A percentile compares a stretch with the other conserved stretches of the same genome.
Evolutionary conservation across 2,113 vertebrate species (phyloP).

Genomic region (Rhinolophus ferrumequinum): DNA sequence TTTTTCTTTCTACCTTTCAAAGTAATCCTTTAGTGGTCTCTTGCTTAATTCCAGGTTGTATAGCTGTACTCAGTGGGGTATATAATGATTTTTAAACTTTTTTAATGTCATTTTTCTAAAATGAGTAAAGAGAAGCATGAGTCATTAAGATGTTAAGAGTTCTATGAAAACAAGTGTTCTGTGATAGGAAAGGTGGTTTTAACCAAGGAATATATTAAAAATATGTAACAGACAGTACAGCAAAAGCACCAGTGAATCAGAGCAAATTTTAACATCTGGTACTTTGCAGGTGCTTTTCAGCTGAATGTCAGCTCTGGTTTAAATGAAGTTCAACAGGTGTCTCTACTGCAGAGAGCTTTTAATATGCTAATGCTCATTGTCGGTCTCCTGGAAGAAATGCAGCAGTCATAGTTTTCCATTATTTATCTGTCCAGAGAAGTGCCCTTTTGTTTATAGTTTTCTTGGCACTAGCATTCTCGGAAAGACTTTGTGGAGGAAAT

Average conservation of each 20-base stretch:
- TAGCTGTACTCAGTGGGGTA: background rate
- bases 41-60: background rate
- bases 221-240: background rate
- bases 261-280: background rate
- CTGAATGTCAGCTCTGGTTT: slow-evolving; percentile 1
- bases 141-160: background rate
- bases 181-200: background rate
- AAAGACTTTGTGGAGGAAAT: slow-evolving; percentile 27
- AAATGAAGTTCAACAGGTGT: background rate
- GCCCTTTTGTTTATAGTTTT: background rate
- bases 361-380: background rate
- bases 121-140: background rate
- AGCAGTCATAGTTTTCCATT: background rate
- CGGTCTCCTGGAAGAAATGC: background rate
- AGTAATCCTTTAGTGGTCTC: background rate
- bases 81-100: background rate
- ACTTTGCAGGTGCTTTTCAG: background rate
- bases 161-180: background rate
- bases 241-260: background rate
- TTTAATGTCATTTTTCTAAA: background rate
- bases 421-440: background rate
- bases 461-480: background rate
- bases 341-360: background rate
- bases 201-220: background rate
- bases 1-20: background rate